Base-by-base conservation (phyloP, 2,113 vertebrate species). In the Hydropotes inermis region DNA sequence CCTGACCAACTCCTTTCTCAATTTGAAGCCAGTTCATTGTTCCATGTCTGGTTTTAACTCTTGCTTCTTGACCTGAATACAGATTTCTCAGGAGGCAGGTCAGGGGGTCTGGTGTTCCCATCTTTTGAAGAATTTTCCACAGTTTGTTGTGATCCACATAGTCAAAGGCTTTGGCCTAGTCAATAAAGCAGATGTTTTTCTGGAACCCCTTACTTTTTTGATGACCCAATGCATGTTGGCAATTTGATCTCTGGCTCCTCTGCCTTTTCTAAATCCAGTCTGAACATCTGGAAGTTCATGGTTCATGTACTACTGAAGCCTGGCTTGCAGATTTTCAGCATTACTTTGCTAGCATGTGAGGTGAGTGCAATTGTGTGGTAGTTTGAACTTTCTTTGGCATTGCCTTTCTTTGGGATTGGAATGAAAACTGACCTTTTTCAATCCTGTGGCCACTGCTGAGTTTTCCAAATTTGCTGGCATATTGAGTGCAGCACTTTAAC, bases 141-240 rank as follows among this genome's bases (percentile, higher is more conserved):
- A 70, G n/a, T 70, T 70, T 70, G n/a, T 70, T 70, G 64, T 23
- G 19, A 17, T 70, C 64, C n/a, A 70, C n/a, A 70, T 4, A 70
- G 19, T 70, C 17, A 36, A 70, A 70, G 4, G n/a, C 2, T 70
- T 70, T 70, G 64, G n/a, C 2, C 0, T 70, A 70, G 21, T 36
- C 64, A 21, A 23, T 70, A 23, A 70, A 11, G 64, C 64, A 70
- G 64, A 70, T 0, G 2, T 70, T 12, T 70, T 70, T 12, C 64
- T 70, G 64, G n/a, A 36, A 70, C 19, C 64, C 23, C 9, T 70
- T 70, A n/a, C 64, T 70, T 70, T 70, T 70, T 70, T 0, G 1
- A 36, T 70, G n/a, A 70, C 4, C 9, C 64, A 36, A 0, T 1
- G 2, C n/a, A 36, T 70, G 17, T 12, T 36, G 17, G n/a, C n/a